Evolutionary conservation across 1,140 invertebrate genomes (phyloP), one percentile per base, ranked within the genome.

Genomic region (Samia ricini): DNA sequence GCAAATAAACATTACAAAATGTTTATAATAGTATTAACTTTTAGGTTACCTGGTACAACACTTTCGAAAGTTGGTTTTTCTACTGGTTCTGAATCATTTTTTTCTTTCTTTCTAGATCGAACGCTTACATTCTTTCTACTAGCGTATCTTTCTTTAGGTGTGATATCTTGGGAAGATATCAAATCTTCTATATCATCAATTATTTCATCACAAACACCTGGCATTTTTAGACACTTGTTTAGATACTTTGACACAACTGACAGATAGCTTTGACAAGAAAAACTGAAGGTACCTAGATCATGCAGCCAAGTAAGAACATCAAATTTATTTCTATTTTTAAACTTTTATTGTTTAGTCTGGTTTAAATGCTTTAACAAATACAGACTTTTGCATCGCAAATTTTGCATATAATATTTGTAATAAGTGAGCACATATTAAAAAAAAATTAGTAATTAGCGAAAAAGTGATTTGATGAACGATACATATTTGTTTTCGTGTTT

Each of bases 161-260:
- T 94, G 36, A 96, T 93, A 77, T 96, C 95, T 77, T 96, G 93
- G 0, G 94, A 92, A 20, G 93, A 94, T 88, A 96, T 95, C 60
- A 96, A 88, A 91, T 96, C 95, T 86, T 96, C 95, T 61, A 96
- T 96, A 89, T 96, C 95, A 60, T 93, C 92, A 61, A 95, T 93
- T 69, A 94, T 93, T 83, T 94, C 94, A 58, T 89, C 90, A 72
- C 93, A 93, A 50, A 90, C 88, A 64, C 79, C 78, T 73, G 90
- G 78, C 93, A 94, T 94, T 76, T 88, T 89, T 20, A 22, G 23
- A 57, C 29, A 42, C 65, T 64, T 60, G 64, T 62, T 65, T 66
- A 77, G 67, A 66, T 62, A 19, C 59, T 50, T n/a, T n/a, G n/a
- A n/a, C n/a, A n/a, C n/a, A 15, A 62, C 26, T 0, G 26, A 5